Percentiles rank a stretch among this genome's conserved stretches.
These are phyloP conservation scores for Nannospalax galili DNA, from an alignment of 2,113 vertebrate genomes.

Conservation along the genomic window DNA sequence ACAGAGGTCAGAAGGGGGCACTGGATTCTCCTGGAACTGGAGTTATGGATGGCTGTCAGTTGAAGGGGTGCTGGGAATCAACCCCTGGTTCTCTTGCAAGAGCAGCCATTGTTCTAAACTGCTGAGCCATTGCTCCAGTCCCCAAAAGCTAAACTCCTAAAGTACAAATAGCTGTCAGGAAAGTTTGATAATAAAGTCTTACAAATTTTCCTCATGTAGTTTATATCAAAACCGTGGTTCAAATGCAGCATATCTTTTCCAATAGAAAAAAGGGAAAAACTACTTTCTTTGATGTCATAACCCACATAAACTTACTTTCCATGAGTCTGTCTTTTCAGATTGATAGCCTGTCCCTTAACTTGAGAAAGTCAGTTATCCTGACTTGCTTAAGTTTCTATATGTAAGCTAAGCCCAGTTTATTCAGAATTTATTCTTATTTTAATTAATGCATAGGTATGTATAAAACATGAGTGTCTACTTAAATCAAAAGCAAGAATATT, in stretches of 20 bases:
- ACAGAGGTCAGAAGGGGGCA: no score
- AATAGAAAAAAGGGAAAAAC: constrained; percentile 12
- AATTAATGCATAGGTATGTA: background rate
- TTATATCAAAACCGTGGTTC: constrained; percentile 30
- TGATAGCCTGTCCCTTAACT: constrained; percentile 50
- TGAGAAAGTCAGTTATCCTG: constrained; percentile 57
- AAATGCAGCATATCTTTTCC: background rate
- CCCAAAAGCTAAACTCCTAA: constrained; percentile 16
- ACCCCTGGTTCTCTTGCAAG: no score
- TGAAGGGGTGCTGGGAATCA: no score
- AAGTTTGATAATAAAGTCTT: background rate
- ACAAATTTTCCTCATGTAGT: constrained; percentile 37
- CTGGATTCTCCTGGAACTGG: no score
- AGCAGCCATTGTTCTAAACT: no score
- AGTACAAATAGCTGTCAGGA: background rate
- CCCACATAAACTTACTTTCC: constrained; percentile 12
- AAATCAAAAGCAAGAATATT: constrained; percentile 20
- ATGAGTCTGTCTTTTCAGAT: constrained; percentile 22
- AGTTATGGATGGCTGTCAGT: no score
- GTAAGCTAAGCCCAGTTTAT: background rate
- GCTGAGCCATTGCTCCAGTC: no score
- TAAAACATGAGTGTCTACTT: background rate
- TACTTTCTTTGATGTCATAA: background rate
- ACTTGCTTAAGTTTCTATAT: constrained; percentile 44
- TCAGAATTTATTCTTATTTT: constrained; percentile 31